These are phyloP conservation scores for Aphelenchoides fujianensis DNA, from an alignment of 1,140 invertebrate genomes.

Conservation along the genomic window DNA sequence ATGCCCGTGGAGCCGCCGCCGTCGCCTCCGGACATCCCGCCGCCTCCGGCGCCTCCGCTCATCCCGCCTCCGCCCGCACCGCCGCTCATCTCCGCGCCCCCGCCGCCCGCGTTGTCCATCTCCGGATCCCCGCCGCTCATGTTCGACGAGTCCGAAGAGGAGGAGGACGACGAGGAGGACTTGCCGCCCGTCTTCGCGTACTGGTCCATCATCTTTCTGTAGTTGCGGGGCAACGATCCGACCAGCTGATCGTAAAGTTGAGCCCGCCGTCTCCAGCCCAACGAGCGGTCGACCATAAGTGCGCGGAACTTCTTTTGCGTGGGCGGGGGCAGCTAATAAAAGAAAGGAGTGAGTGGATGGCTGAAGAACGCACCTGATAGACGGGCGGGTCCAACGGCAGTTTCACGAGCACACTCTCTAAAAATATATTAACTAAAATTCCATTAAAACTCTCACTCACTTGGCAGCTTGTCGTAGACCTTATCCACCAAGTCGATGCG, in stretches of 20 bases:
- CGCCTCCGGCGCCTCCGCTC: too few species aligned
- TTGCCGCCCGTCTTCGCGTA: conserved; percentile 3
- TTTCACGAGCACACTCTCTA: neutral
- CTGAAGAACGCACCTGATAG: conserved; percentile 4
- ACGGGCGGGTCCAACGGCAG: conserved; percentile 4
- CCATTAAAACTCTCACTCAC: too few species aligned
- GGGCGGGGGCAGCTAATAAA: neutral
- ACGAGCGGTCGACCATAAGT: neutral
- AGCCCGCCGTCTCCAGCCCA: conserved; percentile 4
- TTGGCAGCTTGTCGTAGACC: conserved; percentile 2
- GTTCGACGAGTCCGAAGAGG: neutral
- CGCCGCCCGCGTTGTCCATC: neutral
- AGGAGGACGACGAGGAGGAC: neutral
- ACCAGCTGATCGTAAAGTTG: conserved; percentile 10
- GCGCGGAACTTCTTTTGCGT: conserved; percentile 6
- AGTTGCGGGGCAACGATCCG: neutral
- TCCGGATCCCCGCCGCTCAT: neutral
- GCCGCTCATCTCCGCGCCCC: neutral
- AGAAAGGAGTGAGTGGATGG: neutral
- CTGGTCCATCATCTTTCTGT: conserved; percentile 4
- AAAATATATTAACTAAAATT: too few species aligned
- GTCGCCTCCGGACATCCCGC: too few species aligned
- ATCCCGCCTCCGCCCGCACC: neutral
- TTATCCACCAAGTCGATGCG: conserved; percentile 10
- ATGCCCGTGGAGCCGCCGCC: neutral